Conservation (phyloP, 2,113 vertebrate species). For the Neogobius melanostomus region DNA sequence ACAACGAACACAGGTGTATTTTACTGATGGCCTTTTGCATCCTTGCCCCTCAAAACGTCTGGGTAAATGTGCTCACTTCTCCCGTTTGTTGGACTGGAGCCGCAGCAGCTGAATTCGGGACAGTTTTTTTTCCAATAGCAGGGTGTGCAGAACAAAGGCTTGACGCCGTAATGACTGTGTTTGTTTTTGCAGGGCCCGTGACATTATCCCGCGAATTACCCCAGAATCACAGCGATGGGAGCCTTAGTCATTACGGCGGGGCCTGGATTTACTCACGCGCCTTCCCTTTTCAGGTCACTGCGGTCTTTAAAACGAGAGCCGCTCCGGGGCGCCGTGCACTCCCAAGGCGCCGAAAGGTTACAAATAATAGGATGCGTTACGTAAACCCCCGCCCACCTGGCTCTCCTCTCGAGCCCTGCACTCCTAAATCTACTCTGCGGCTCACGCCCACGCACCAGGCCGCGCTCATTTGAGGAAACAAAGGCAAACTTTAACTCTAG, state of each 20-base stretch:
- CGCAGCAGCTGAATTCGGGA: no score
- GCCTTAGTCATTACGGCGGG: conserved; percentile 4
- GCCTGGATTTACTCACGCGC: conserved; percentile 1
- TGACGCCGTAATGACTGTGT: conserved; percentile 64
- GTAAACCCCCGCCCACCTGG: background rate
- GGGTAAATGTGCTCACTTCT: no score
- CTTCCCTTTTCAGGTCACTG: conserved; percentile 1
- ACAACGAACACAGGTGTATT: no score
- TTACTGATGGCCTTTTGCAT: no score
- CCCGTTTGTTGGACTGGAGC: no score
- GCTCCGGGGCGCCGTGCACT: background rate
- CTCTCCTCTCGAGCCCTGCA: background rate
- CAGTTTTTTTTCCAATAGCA: conserved; percentile 45
- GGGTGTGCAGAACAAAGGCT: conserved; percentile 53
- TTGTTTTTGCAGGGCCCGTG: conserved; percentile 27
- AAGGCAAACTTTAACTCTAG: background rate
- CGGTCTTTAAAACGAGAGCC: background rate
- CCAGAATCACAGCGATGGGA: conserved; percentile 33
- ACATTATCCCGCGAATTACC: conserved; percentile 33
- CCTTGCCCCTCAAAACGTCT: no score
- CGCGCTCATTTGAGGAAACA: background rate
- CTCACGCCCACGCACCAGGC: background rate
- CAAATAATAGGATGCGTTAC: conserved; percentile 3
- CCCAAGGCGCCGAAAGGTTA: background rate
- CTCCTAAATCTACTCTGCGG: conserved; percentile 1